Evolutionary conservation across 2,797 vertebrate genomes (phyloP).

Genomic region (Galaxias olidus): DNA sequence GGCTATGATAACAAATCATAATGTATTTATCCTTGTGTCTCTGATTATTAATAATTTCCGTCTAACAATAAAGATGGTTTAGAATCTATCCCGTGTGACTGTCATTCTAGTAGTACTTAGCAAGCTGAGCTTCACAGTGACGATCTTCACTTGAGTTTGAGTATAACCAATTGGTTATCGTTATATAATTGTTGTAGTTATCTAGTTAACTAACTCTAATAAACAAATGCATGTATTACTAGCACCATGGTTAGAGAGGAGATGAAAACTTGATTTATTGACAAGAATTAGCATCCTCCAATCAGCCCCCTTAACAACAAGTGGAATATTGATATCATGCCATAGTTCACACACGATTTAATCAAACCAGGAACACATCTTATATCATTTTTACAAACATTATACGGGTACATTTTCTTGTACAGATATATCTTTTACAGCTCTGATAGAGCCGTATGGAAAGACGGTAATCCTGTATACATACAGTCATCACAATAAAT

Average conservation of each 20-base stretch:
- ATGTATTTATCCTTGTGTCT: too few relatives aligned
- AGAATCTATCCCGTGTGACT: too few relatives aligned
- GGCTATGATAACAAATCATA: too few relatives aligned
- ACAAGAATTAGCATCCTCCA: constrained; percentile 55
- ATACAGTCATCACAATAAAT: constrained; percentile 44
- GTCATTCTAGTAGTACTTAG: too few relatives aligned
- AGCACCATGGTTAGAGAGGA: constrained; percentile 1
- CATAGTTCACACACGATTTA: constrained; percentile 49
- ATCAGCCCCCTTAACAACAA: constrained; percentile 51
- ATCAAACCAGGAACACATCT: constrained; percentile 56
- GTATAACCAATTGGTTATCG: too few relatives aligned
- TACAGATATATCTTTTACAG: constrained; percentile 27
- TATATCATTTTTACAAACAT: constrained; percentile 62
- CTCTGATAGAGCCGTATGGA: constrained; percentile 38
- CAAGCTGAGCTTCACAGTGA: too few relatives aligned
- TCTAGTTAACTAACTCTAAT: too few relatives aligned
- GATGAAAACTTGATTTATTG: constrained; percentile 68
- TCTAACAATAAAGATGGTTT: too few relatives aligned
- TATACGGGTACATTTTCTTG: constrained; percentile 38
- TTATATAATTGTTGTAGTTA: too few relatives aligned
- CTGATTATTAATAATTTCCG: too few relatives aligned
- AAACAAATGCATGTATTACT: too few relatives aligned
- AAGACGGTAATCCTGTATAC: constrained; percentile 30
- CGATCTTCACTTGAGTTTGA: too few relatives aligned
- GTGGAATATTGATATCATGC: constrained; percentile 65